These are phyloP conservation scores for Ennomos fuscantarius DNA, from an alignment of 2,888 invertebrate species.

Conservation along the genomic window DNA sequence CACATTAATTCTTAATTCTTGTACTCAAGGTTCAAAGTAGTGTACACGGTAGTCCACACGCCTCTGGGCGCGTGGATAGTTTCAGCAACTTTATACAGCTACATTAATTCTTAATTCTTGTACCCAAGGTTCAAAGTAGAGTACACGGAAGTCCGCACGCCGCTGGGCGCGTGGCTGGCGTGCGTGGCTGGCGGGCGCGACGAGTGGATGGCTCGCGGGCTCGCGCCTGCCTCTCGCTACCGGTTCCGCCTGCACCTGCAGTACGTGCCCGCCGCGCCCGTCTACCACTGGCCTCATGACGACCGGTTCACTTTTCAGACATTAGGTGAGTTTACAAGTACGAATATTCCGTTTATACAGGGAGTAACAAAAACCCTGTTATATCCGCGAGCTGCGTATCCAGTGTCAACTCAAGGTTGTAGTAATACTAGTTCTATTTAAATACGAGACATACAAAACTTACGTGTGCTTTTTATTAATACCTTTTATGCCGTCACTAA, in stretches of 20 bases:
- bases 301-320: conserved; percentile 91
- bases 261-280: conserved; percentile 86
- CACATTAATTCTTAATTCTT: background rate
- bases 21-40: conserved; percentile 59
- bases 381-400: too few species aligned
- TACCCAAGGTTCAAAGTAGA: conserved; percentile 63
- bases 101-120: background rate
- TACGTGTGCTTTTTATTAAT: too few species aligned
- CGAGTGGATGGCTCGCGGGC: conserved; percentile 67
- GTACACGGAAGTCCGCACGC: conserved; percentile 80
- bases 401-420: too few species aligned
- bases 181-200: conserved; percentile 52
- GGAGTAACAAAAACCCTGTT: too few species aligned
- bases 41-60: conserved; percentile 81
- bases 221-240: conserved; percentile 91
- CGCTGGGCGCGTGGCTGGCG: conserved; percentile 59
- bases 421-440: too few species aligned
- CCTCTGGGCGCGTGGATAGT: conserved; percentile 65
- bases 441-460: too few species aligned
- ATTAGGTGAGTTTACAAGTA: conserved; percentile 78
- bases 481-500: too few species aligned
- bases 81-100: too few species aligned
- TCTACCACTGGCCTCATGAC: conserved; percentile 90
- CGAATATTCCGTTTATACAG: background rate
- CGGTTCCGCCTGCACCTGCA: conserved; percentile 88